phyloP scores from a whole-genome alignment of 64 coral and sea anemone species.

The Montipora foliosa region DNA sequence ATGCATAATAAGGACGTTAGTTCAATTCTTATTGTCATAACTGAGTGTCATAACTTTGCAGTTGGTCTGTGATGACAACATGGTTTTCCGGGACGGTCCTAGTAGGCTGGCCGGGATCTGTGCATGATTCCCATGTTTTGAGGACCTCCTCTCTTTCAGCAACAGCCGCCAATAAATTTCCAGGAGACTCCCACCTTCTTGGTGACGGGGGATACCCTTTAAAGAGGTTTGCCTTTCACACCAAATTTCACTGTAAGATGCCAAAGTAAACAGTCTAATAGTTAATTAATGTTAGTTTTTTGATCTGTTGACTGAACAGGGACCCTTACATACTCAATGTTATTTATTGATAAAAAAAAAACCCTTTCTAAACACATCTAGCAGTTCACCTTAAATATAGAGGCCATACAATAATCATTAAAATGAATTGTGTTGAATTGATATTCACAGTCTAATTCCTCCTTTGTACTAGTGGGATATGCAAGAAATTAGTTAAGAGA shows the following conservation, averaged over 20 bases:
- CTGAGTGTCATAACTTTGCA: too few relatives aligned
- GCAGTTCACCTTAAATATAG: not conserved
- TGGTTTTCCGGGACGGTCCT: constrained; percentile 60
- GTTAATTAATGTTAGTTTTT: too few relatives aligned
- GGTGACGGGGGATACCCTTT: too few relatives aligned
- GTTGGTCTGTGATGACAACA: constrained; percentile 61
- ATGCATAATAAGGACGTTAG: too few relatives aligned
- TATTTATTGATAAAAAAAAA: too few relatives aligned
- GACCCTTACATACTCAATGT: too few relatives aligned
- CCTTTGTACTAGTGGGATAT: not conserved
- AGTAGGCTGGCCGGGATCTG: constrained; percentile 56
- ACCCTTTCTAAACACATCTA: not conserved
- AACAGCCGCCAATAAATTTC: too few relatives aligned
- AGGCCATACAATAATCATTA: not conserved
- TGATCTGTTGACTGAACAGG: too few relatives aligned
- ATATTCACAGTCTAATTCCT: not conserved
- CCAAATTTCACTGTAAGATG: too few relatives aligned
- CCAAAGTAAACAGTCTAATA: too few relatives aligned
- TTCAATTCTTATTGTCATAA: too few relatives aligned
- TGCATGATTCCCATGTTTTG: constrained; percentile 39
- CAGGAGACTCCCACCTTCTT: too few relatives aligned
- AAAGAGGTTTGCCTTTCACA: not conserved
- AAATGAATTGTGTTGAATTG: not conserved
- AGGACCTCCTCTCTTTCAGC: constrained; percentile 1
- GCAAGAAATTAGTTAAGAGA: not conserved